Base-by-base conservation (phyloP, 2,888 invertebrate species). In the Hyposoter dolosus region DNA sequence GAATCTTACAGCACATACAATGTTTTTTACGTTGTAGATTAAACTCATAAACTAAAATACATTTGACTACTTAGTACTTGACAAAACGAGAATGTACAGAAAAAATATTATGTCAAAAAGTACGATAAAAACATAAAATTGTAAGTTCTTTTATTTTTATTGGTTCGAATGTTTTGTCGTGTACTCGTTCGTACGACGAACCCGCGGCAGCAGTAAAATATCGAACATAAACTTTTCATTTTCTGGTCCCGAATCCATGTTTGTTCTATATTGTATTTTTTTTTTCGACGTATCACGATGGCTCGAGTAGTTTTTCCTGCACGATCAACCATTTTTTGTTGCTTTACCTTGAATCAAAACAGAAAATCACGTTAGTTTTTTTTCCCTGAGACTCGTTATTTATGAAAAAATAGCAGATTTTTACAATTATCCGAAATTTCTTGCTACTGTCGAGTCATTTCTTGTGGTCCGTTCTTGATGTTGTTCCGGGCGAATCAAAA, bases 381-480 rank as follows among this genome's bases (percentile, higher is more conserved):
- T 12, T 65, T 19, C 23, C 28, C 45, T 40, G 23, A 56, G 71
- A 40, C 9, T 65, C 35, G 32, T 35, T 0, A 3, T 28, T 10
- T 28, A 17, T 3, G 1, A n/a, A 17, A 6, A 65, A 35, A 35
- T 6, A 12, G 17, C 7, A 35, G 17, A 65, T 65, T 65, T 65
- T 65, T 10, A 2, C 0, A 43, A 68, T 3, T 12, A 0, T 43
- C 2, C 6, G 2, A 43, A 3, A 43, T 19, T 35, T n/a, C 19
- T 63, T 6, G 32, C 17, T 43, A 43, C 15, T 68, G 53, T 10
- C 0, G 53, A 28, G 15, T 17, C 17, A 3, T 53, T 60, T 43
- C 23, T 56, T 60, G 23, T 56, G 32, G 72, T 65, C 88, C 80
- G 89, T 78, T 90, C 90, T 40, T 69, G 78, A 76, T 40, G 77